Evolutionary conservation across 1,140 invertebrate genomes (phyloP), one percentile per base, ranked within the genome.

Genomic region (Drosophila varians): DNA sequence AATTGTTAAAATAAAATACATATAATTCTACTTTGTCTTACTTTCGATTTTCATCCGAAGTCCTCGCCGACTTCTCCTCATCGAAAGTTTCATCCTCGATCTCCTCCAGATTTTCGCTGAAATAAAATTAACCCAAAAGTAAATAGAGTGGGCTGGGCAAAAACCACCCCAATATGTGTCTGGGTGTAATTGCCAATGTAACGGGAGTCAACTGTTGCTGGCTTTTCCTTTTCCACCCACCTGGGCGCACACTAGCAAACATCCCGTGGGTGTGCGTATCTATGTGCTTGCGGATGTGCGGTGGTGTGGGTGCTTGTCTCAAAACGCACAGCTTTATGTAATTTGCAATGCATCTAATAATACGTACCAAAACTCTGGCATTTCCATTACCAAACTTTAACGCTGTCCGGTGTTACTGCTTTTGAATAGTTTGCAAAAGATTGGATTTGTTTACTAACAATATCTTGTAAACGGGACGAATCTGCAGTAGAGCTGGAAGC

Each of bases 31-130:
- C n/a, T n/a, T n/a, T n/a, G n/a, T 26, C 93, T 93, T 92, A 95
- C 94, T 95, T 95, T 90, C 95, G 95, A 82, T 93, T 94, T 69
- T 94, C 94, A 78, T 94, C 93, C 4, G 92, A 93, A 9, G 93
- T 94, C 52, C 93, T 92, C 12, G 92, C 89, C 0, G 93, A 94
- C 86, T 94, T 94, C 19, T 92, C 89, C 58, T 94, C 94, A 58
- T 94, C 94, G 1, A 89, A 92, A 9, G 91, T 92, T 18, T 94
- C 93, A 60, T 94, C 94, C 51, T 94, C 93, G 58, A 93, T 92
- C 31, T 93, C 90, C 61, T 93, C 93, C 68, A 92, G 93, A 28
- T 92, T 92, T 46, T 93, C 93, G 43, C 93, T 94, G 72, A 93
- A 6, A 56, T 25, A 25, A 46, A 1, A 19, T 5, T 18, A 26